phyloP scores from a whole-genome alignment of 2,113 vertebrate species.

The Haplochromis vanheusdeni region DNA sequence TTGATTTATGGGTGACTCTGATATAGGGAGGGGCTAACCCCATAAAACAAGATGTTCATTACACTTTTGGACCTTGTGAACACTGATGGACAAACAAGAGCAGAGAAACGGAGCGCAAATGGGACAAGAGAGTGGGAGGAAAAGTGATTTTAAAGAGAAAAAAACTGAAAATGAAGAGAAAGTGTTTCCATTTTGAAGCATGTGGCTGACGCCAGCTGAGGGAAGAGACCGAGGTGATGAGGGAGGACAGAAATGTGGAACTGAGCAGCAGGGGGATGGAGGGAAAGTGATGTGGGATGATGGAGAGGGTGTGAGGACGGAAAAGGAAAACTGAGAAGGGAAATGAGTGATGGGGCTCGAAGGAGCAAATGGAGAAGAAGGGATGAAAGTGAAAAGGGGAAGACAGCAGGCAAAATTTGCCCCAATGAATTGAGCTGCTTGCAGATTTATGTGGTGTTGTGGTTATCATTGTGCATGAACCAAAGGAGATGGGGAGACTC shows the following conservation, averaged over 20 bases:
- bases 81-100: conserved; percentile 25
- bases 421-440: conserved; percentile 49
- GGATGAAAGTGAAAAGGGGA: conserved; percentile 53
- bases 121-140: neutral
- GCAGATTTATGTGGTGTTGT: conserved; percentile 58
- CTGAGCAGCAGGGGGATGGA: conserved; percentile 27
- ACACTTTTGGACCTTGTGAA: conserved; percentile 3
- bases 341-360: conserved; percentile 55
- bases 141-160: neutral
- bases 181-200: conserved; percentile 36
- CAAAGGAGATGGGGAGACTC: conserved; percentile 31
- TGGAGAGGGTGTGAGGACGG: conserved; percentile 56
- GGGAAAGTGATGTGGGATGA: conserved; percentile 29
- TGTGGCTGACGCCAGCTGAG: neutral
- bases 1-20: conserved; percentile 51
- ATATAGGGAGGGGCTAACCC: conserved; percentile 21
- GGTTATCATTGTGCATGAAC: conserved; percentile 58
- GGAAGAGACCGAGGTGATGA: conserved; percentile 32
- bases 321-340: conserved; percentile 57
- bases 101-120: conserved; percentile 4
- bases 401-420: conserved; percentile 59
- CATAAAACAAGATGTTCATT: conserved; percentile 46
- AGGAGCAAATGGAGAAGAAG: conserved; percentile 40
- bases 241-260: conserved; percentile 54
- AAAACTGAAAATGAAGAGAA: conserved; percentile 16